Evolutionary conservation across 2,113 vertebrate species (phyloP), one percentile per base, ranked within the genome.

Genomic region (Syrmaticus mikado): DNA sequence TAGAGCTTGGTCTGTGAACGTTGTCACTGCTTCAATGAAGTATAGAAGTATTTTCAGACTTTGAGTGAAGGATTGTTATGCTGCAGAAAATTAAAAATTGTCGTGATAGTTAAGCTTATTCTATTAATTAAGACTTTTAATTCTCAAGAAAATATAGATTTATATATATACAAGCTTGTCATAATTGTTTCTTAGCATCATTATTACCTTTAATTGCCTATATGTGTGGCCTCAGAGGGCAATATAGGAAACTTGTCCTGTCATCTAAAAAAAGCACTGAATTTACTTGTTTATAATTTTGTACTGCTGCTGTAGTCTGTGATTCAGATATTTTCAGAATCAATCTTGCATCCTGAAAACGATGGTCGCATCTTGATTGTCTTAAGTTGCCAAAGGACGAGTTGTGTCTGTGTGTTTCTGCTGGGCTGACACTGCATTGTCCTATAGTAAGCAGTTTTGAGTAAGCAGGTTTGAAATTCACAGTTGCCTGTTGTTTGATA

Each of bases 321-420:
- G 55, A 85, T 93, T 89, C 76, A 93, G 70, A 93, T 60, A 74
- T 77, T 82, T 82, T 87, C 62, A 55, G 64, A 91, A 77, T 55
- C 70, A 91, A 66, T 60, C 70, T 67, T 82, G 55, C 5, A 3
- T 27, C 34, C 41, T 62, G 58, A 79, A 79, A 67, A 8, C 48
- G 76, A 46, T 80, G 79, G 45, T 83, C 55, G 89, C 60, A 85
- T 76, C 25, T 16, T 60, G 71, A 70, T 93, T 89, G 25, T 72
- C 50, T n/a, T 1, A 4, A 34, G 55, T 45, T 34, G 41, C 74
- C 45, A 66, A 75, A 91, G 58, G 46, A 58, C 41, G 62, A 43
- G n/a, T 10, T 91, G 50, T 74, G 46, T 32, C 65, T 75, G 0
- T 91, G 62, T 8, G 24, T 74, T 46, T 86, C 53, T 86, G 46